A percentile compares a stretch with the other conserved stretches of the same genome.
Conservation (phyloP, 2,888 invertebrate species). For the Rhagophthalmus giganteus region DNA sequence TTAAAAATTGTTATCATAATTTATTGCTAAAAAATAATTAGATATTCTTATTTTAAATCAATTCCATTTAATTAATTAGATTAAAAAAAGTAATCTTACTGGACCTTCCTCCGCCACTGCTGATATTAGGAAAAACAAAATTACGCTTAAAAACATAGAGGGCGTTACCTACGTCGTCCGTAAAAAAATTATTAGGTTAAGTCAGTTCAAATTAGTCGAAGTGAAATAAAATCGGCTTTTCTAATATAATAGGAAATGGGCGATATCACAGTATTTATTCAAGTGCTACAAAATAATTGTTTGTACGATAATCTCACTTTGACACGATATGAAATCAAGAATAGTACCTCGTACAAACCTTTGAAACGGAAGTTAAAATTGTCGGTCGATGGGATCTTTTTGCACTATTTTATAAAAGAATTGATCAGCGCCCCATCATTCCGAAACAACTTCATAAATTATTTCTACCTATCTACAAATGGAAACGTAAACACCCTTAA, state of each 20-base stretch:
- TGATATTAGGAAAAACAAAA: too few relatives aligned
- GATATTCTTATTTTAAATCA: too few relatives aligned
- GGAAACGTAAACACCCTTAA: conserved; percentile 17
- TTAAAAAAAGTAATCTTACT: too few relatives aligned
- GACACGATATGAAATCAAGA: not conserved
- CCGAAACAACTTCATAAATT: conserved; percentile 23
- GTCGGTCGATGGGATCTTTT: conserved; percentile 42
- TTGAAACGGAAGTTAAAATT: conserved; percentile 13
- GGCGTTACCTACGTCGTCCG: too few relatives aligned
- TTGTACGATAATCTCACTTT: not conserved
- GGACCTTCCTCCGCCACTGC: too few relatives aligned
- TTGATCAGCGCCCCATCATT: conserved; percentile 23
- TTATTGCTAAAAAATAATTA: too few relatives aligned
- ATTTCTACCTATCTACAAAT: conserved; percentile 14
- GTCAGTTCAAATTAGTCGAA: too few relatives aligned
- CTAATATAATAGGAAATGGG: not conserved
- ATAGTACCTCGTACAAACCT: too few relatives aligned
- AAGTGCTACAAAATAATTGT: not conserved
- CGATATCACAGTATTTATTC: not conserved
- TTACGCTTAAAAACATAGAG: too few relatives aligned
- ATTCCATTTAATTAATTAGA: too few relatives aligned
- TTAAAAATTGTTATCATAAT: too few relatives aligned
- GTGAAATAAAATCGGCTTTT: not conserved
- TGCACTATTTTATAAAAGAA: conserved; percentile 48
- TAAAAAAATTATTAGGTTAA: too few relatives aligned